Percentiles rank a stretch among this genome's conserved stretches.
Conservation (phyloP, 2,113 vertebrate species). For the Scytalopus superciliaris region DNA sequence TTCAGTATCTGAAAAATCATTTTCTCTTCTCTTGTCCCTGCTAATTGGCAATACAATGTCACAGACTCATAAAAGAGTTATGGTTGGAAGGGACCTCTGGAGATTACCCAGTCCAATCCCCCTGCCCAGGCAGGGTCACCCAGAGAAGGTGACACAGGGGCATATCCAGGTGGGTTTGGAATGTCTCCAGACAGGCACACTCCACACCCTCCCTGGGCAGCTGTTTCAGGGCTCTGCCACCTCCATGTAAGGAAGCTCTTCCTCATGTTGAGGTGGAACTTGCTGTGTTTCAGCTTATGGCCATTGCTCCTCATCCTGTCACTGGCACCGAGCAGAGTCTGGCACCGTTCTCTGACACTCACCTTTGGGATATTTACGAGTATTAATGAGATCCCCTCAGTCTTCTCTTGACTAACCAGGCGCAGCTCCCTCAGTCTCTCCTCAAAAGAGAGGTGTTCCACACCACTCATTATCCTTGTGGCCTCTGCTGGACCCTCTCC, state of each 20-base stretch:
- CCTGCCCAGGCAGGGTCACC: not conserved
- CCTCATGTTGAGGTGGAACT: not conserved
- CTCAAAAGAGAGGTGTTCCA: not conserved
- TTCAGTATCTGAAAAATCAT: not conserved
- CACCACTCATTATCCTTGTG: not conserved
- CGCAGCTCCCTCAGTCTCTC: not conserved
- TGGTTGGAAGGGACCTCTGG: not conserved
- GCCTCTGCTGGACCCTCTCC: not conserved
- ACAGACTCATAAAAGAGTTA: accelerated
- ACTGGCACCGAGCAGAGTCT: not conserved
- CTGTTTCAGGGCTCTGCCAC: not conserved
- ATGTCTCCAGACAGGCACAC: not conserved
- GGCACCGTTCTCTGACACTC: not conserved
- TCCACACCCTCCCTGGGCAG: not conserved
- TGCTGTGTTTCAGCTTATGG: not conserved
- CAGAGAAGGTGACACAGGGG: not conserved
- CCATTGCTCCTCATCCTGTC: not conserved
- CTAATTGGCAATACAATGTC: not conserved
- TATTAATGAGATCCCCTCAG: not conserved
- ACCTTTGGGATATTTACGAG: not conserved
- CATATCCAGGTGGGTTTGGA: not conserved
- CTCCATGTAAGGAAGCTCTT: not conserved
- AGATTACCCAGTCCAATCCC: not conserved
- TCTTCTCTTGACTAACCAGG: not conserved
- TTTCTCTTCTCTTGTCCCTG: not conserved